Conservation (phyloP, 1,140 invertebrate genomes). For the Tetragonula clypearis region DNA sequence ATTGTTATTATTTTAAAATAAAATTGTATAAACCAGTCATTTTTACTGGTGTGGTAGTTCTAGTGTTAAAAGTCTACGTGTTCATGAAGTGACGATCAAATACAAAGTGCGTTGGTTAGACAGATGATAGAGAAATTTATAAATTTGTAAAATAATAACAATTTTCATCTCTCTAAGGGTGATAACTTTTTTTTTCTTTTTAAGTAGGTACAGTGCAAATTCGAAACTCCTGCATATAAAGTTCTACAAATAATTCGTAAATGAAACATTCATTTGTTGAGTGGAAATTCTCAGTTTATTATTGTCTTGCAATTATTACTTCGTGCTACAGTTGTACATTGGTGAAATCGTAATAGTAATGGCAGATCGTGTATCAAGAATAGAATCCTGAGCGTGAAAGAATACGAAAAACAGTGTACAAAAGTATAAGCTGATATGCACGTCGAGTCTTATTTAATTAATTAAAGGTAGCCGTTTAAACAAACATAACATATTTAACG, state of each 20-base stretch:
- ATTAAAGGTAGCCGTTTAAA: constrained; percentile 32
- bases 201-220: no score
- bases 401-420: not conserved
- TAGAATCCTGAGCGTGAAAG: constrained; percentile 6
- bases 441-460: not conserved
- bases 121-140: no score
- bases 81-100: no score
- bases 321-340: constrained; percentile 57
- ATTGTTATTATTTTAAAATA: no score
- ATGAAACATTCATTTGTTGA: not conserved
- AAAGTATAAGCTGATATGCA: not conserved
- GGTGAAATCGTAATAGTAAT: constrained; percentile 40
- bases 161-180: no score
- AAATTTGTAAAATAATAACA: no score
- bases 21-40: no score
- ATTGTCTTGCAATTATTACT: constrained; percentile 67
- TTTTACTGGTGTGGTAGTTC: no score
- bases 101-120: no score
- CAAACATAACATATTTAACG: constrained; percentile 28
- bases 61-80: no score
- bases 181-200: no score
- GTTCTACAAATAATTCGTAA: not conserved
- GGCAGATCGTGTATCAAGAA: constrained; percentile 3
- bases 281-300: constrained; percentile 62
- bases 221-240: no score